A percentile compares a stretch with the other conserved stretches of the same genome.
Evolutionary conservation across 2,113 vertebrate genomes (phyloP).

Genomic region (Hippocampus mohnikei): DNA sequence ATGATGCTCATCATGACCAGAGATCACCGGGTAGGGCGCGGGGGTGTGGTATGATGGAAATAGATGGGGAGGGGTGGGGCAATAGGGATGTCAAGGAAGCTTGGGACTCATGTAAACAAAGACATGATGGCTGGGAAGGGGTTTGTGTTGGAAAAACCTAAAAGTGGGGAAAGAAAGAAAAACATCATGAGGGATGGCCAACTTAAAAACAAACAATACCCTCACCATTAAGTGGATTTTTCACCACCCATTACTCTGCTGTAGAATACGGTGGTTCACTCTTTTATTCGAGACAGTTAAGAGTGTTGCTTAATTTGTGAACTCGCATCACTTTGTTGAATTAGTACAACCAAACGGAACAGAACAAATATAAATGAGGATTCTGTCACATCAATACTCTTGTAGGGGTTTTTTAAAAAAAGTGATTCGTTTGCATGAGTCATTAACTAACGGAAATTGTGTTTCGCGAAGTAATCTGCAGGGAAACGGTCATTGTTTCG

Average conservation of each 20-base stretch:
- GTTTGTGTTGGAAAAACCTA: slow-evolving; percentile 27
- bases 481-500: not conserved
- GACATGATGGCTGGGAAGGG: slow-evolving; percentile 47
- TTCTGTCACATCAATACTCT: not conserved
- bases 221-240: too few relatives aligned
- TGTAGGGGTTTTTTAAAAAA: not conserved
- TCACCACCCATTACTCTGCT: too few relatives aligned
- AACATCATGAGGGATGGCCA: not conserved
- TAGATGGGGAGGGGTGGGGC: not conserved
- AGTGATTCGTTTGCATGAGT: not conserved
- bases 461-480: not conserved
- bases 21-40: slow-evolving; percentile 30
- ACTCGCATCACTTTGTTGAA: too few relatives aligned
- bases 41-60: not conserved
- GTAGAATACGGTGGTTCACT: too few relatives aligned
- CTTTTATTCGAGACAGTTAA: too few relatives aligned
- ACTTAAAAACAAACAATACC: not conserved
- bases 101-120: slow-evolving; percentile 37
- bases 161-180: slow-evolving; percentile 1
- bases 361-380: not conserved
- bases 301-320: too few relatives aligned
- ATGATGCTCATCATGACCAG: slow-evolving; percentile 80
- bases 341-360: not conserved
- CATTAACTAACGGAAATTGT: not conserved
- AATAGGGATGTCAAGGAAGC: slow-evolving; percentile 18